Evolutionary conservation across 2,888 invertebrate species (phyloP).

Genomic region (Hirtodrosophila duncani): DNA sequence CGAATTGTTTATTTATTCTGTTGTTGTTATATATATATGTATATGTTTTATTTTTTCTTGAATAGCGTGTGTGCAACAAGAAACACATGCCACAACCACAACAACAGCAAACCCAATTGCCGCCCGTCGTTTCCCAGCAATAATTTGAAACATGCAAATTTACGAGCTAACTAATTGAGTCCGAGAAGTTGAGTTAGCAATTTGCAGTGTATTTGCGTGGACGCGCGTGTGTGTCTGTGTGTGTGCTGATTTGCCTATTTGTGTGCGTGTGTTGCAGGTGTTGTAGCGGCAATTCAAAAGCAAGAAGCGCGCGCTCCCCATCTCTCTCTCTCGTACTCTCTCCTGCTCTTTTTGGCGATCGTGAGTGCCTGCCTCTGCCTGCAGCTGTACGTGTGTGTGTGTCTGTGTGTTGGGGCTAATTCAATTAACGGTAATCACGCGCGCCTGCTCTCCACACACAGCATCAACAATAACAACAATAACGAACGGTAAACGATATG

Average conservation of each 20-base stretch:
- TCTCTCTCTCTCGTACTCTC: conserved; percentile 4
- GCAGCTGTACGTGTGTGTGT: neutral
- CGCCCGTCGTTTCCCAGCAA: conserved; percentile 19
- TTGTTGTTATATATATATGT: conserved; percentile 37
- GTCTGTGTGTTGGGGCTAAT: conserved; percentile 42
- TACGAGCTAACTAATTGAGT: conserved; percentile 72
- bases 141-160: conserved; percentile 65
- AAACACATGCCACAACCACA: conserved; percentile 26
- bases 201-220: conserved; percentile 7
- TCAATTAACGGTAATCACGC: conserved; percentile 58
- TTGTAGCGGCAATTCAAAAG: conserved; percentile 1
- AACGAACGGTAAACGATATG: too few relatives aligned
- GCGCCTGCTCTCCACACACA: conserved; percentile 17
- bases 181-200: conserved; percentile 35
- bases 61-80: conserved; percentile 16
- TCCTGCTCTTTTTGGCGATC: conserved; percentile 8
- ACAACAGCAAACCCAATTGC: conserved; percentile 2
- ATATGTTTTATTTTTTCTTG: conserved; percentile 37
- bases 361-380: neutral
- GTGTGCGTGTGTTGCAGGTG: conserved; percentile 54
- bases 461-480: conserved; percentile 1
- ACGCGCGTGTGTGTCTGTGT: conserved; percentile 28
- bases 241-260: conserved; percentile 19
- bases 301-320: conserved; percentile 1
- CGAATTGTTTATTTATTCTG: too few relatives aligned